A percentile compares a stretch with the other conserved stretches of the same genome.
Evolutionary conservation across 2,888 invertebrate species (phyloP).

Genomic region (Corythucha ciliata): DNA sequence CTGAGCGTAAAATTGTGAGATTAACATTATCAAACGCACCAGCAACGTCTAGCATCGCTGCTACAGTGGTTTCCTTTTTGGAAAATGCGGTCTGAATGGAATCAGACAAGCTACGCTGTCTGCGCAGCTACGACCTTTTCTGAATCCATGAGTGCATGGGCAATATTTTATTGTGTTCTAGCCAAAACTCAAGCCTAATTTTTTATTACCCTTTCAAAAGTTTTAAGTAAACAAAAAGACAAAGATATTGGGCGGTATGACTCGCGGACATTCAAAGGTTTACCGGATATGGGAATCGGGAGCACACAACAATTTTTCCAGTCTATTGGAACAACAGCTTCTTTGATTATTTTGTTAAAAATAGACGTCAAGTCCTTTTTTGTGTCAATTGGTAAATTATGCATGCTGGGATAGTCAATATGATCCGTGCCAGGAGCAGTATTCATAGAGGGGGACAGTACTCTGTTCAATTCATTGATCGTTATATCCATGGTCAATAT

Average conservation of each 20-base stretch:
- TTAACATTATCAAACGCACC: slow-evolving; percentile 25
- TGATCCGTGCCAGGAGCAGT: slow-evolving; percentile 21
- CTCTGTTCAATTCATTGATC: too few species aligned
- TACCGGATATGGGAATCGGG: slow-evolving; percentile 20
- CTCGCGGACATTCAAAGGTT: slow-evolving; percentile 13
- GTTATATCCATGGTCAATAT: too few species aligned
- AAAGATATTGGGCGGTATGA: slow-evolving; percentile 26
- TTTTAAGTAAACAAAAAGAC: slow-evolving; percentile 23
- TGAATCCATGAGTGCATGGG: slow-evolving; percentile 22
- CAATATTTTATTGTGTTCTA: slow-evolving; percentile 21
- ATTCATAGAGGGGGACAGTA: too few species aligned
- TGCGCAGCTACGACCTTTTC: slow-evolving; percentile 16
- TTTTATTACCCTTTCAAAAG: slow-evolving; percentile 22
- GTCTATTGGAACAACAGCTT: not conserved
- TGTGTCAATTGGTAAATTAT: slow-evolving; percentile 17
- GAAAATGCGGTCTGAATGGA: slow-evolving; percentile 13
- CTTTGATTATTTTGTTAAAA: too few species aligned
- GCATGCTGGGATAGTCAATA: slow-evolving; percentile 17
- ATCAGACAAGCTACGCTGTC: slow-evolving; percentile 13
- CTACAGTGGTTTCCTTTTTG: slow-evolving; percentile 12
- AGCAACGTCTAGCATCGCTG: slow-evolving; percentile 19
- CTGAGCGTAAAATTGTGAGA: not conserved
- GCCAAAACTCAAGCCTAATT: too few species aligned
- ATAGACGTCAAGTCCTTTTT: too few species aligned
- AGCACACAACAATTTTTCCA: slow-evolving; percentile 19